A percentile compares a stretch with the other conserved stretches of the same genome.
These are phyloP conservation scores for Eupithecia exiguata DNA, from an alignment of 2,888 invertebrate genomes.

Conservation along the genomic window DNA sequence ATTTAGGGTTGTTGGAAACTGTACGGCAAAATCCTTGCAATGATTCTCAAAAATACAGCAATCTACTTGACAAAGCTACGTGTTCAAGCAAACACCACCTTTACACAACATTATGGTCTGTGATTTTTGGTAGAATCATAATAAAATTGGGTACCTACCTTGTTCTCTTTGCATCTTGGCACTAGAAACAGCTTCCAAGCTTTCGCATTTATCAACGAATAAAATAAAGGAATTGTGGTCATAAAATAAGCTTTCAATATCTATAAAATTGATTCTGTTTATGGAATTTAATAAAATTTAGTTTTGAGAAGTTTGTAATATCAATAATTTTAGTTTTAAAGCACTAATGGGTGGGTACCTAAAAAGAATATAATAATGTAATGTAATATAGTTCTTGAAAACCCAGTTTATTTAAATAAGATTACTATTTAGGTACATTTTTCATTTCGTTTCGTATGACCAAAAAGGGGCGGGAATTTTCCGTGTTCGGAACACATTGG, in stretches of 20 bases:
- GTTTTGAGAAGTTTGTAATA: not conserved
- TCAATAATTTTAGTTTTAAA: not conserved
- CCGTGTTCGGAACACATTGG: no score
- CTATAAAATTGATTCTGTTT: not conserved
- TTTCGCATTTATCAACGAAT: slow-evolving; percentile 5
- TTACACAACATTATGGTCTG: slow-evolving; percentile 22
- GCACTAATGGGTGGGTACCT: not conserved
- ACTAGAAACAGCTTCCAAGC: slow-evolving; percentile 9
- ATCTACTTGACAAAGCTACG: not conserved
- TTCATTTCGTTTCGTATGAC: not conserved
- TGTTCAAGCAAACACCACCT: slow-evolving; percentile 8
- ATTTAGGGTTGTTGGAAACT: not conserved
- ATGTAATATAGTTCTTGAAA: no score
- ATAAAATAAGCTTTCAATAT: slow-evolving; percentile 9
- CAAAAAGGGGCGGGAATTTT: no score
- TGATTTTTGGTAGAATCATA: slow-evolving; percentile 27
- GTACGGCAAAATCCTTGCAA: not conserved
- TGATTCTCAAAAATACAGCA: not conserved
- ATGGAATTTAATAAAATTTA: not conserved
- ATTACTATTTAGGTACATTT: not conserved
- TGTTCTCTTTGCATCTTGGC: slow-evolving; percentile 22
- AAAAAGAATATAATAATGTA: no score
- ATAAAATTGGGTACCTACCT: slow-evolving; percentile 21
- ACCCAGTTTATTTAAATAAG: not conserved
- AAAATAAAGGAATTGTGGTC: slow-evolving; percentile 7